Evolutionary conservation across 2,888 invertebrate species (phyloP), one percentile per base, ranked within the genome.

Genomic region (Scaptomyza reducta): DNA sequence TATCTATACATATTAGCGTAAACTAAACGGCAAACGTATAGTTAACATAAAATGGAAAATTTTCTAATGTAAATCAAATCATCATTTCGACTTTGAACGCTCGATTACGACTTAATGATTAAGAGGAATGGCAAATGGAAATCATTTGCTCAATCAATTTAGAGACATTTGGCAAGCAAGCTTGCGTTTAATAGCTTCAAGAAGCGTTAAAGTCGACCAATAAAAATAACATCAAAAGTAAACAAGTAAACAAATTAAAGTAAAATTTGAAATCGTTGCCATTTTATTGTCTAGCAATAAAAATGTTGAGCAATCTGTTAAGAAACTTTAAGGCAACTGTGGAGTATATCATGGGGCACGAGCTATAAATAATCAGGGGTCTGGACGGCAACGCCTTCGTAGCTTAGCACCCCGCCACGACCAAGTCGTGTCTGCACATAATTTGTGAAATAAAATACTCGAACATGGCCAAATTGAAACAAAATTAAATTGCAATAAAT

Each of bases 401-500:
- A 44, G 65, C 64, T 60, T 58, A 60, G 31, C 55, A 49, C 53
- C 25, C 27, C 14, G 63, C 74, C 87, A 82, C 88, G 86, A 82
- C 88, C 61, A 70, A 64, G 68, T 78, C 79, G 86, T 85, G 87
- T 87, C 82, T 70, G 75, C 88, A 85, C 86, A 81, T 87, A 87
- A 87, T 82, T 85, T 82, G 88, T 75, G 86, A 77, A 84, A 84
- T 81, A 78, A 81, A 80, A 80, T 67, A 84, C 81, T 80, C 61
- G 72, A 63, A 72, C 67, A 81, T 67, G 66, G 66, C 57, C 79
- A 81, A 82, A 82, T 82, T 85, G 81, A 87, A 82, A 85, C 79
- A 82, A 87, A 82, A 82, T 82, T 82, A 82, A 82, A 82, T 82
- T 82, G 86, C 82, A 67, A 87, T 82, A 82, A 87, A 82, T 82